Evolutionary conservation across 2,113 vertebrate genomes (phyloP), one percentile per base, ranked within the genome.

Genomic region (Callionymus lyra): DNA sequence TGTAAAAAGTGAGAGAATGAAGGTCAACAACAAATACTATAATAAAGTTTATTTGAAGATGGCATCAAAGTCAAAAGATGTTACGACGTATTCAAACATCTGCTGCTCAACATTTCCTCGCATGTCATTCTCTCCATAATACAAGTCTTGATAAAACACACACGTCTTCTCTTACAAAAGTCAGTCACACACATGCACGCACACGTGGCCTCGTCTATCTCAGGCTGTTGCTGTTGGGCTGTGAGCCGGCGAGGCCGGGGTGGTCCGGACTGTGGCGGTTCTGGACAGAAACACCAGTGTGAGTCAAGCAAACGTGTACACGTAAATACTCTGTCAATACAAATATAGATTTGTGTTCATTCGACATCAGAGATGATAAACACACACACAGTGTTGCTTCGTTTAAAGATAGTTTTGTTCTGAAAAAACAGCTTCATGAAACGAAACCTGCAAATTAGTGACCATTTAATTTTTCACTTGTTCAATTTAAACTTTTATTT

Each of bases 221-320:
- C 46, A 97, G 84, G 72, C 90, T 97, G 86, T 89, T 94, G 73
- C 91, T 93, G 87, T 91, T 93, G 68, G 91, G 90, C 68, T 98
- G 94, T 59, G 92, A 92, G 70, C 90, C 84, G 68, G 91, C 81
- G 61, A 94, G 83, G 2, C 91, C 89, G 0, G 92, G 92, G 50
- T 97, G 94, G 72, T 98, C 94, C 0, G 93, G 94, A 81, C 94
- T 97, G 79, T 97, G 93, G 33, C 94, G 91, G 73, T 89, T 98
- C 94, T 98, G 72, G 0, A 0, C 4, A 27, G 21, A 27, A 27
- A n/a, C n/a, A n/a, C n/a, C n/a, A n/a, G 21, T 5, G 21, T 27
- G 21, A 27, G 8, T 27, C n/a, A n/a, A n/a, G n/a, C n/a, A n/a
- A n/a, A n/a, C n/a, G n/a, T n/a, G n/a, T n/a, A n/a, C n/a, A n/a